Evolutionary conservation across 2,797 vertebrate genomes (phyloP).

Genomic region (Sylvia borin): DNA sequence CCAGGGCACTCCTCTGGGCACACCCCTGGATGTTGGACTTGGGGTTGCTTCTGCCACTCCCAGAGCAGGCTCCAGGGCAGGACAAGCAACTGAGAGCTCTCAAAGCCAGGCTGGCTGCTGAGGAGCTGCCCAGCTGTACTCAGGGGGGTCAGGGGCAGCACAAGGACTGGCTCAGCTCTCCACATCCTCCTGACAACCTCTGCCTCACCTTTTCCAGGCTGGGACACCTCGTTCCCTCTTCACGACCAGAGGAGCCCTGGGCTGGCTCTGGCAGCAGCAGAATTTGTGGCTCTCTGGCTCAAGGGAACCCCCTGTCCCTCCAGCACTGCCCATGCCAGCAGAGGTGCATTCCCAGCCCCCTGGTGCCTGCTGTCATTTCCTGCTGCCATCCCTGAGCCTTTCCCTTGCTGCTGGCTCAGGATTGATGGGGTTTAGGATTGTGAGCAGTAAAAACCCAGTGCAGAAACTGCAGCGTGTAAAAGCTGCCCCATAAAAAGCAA

Average conservation of each 20-base stretch:
- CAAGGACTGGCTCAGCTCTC: background rate
- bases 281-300: background rate
- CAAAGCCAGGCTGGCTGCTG: background rate
- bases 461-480: background rate
- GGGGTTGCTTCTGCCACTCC: background rate
- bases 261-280: background rate
- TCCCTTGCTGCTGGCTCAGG: background rate
- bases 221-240: background rate
- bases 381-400: background rate
- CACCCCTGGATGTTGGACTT: background rate
- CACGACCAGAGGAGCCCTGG: background rate
- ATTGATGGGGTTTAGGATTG: conserved; percentile 26
- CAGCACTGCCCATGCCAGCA: too few species aligned
- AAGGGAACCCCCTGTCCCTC: background rate
- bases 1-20: background rate
- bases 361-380: background rate
- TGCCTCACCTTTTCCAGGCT: background rate
- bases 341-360: background rate
- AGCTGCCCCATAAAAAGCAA: conserved; percentile 40
- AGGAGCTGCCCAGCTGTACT: background rate
- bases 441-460: background rate
- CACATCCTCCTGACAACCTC: background rate
- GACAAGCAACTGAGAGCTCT: background rate
- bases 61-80: background rate
- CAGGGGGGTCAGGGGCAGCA: background rate